Conservation (phyloP, 2,113 vertebrate genomes). For the Suricata suricatta region DNA sequence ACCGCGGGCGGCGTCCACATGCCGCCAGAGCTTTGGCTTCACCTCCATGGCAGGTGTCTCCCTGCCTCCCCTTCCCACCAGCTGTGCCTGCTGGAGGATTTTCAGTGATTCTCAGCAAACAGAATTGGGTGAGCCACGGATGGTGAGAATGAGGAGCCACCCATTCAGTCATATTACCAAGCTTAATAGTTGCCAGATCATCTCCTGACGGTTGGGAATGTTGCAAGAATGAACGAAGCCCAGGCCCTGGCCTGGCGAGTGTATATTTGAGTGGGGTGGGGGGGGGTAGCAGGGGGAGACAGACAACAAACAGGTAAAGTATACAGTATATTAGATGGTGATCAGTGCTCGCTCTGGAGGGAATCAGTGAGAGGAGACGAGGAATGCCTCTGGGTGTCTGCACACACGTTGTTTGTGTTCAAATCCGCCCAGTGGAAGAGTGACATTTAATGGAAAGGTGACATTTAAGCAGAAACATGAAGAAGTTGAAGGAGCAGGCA, state of each 20-base stretch:
- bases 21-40: background rate
- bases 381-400: background rate
- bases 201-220: background rate
- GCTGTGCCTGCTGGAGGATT: background rate
- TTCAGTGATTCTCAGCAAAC: constrained; percentile 29
- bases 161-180: background rate
- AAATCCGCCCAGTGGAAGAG: background rate
- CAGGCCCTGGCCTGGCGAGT: background rate
- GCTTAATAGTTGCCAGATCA: background rate
- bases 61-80: background rate
- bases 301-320: background rate
- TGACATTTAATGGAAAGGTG: background rate
- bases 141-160: background rate
- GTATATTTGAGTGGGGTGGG: background rate
- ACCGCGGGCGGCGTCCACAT: background rate
- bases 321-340: too few relatives aligned
- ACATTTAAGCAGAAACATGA: background rate
- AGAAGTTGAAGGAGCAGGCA: background rate
- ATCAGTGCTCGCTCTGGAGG: background rate
- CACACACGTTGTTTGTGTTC: background rate
- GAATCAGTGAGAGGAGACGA: background rate
- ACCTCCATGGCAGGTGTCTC: background rate
- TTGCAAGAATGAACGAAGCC: background rate
- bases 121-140: background rate
- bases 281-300: background rate